phyloP scores from a whole-genome alignment of 2,797 vertebrate species.

The Spinibarbus caldwelli region DNA sequence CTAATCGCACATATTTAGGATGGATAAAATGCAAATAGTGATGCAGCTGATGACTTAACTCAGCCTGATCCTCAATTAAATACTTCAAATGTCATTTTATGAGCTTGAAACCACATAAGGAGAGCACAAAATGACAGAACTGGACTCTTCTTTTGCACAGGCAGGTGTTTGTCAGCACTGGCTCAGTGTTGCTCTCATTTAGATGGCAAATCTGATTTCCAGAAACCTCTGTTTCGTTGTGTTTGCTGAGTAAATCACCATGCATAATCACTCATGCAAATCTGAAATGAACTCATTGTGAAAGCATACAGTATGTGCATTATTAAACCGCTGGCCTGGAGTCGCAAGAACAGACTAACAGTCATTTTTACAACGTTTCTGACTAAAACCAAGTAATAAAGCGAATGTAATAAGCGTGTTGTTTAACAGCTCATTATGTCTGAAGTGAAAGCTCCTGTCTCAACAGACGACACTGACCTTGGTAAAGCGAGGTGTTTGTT shows the following conservation, averaged over 20 bases:
- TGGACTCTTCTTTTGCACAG: too few species aligned
- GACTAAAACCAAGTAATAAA: not conserved
- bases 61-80: not conserved
- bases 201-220: not conserved
- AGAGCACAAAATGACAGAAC: not conserved
- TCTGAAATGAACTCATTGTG: not conserved
- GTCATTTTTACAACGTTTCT: not conserved
- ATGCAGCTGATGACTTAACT: not conserved
- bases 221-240: not conserved
- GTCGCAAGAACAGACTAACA: not conserved
- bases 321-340: not conserved
- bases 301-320: not conserved
- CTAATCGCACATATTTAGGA: not conserved
- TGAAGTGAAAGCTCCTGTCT: not conserved
- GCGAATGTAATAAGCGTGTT: not conserved
- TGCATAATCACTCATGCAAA: constrained; percentile 12
- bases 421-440: constrained; percentile 3
- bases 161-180: not conserved
- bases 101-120: not conserved
- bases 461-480: not conserved
- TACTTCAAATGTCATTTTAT: not conserved
- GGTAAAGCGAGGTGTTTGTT: not conserved
- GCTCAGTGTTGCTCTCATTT: not conserved
- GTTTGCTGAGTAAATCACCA: not conserved
- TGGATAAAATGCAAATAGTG: not conserved